phyloP scores from a whole-genome alignment of 2,888 invertebrate genomes.

The Harpalus rubripes region DNA sequence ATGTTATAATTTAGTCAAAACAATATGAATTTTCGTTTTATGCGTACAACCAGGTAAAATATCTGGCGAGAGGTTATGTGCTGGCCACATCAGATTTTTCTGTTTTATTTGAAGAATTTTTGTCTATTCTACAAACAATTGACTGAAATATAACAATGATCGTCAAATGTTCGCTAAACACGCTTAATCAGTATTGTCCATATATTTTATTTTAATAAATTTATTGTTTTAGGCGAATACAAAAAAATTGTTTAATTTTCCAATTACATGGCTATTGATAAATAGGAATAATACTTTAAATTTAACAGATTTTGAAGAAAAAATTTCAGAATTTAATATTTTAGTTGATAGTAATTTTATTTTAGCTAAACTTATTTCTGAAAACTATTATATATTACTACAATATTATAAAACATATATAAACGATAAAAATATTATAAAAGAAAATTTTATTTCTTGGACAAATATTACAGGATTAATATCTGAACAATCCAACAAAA shows the following conservation, averaged over 20 bases:
- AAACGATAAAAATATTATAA: conserved; percentile 68
- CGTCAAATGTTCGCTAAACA: too few species aligned
- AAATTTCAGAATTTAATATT: conserved; percentile 71
- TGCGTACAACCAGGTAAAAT: too few species aligned
- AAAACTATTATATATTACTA: conserved; percentile 72
- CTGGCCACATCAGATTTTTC: too few species aligned
- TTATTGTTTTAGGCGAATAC: conserved; percentile 76
- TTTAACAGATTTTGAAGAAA: conserved; percentile 58
- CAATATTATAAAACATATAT: conserved; percentile 73
- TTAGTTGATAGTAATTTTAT: conserved; percentile 80
- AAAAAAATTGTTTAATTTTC: conserved; percentile 78
- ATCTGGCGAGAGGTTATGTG: too few species aligned
- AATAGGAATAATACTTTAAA: conserved; percentile 69
- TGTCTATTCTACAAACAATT: too few species aligned
- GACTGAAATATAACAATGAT: too few species aligned
- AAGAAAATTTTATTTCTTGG: conserved; percentile 71
- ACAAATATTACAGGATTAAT: conserved; percentile 50
- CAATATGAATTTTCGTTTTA: too few species aligned
- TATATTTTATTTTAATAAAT: background rate
- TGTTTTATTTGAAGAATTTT: too few species aligned
- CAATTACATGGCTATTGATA: conserved; percentile 79
- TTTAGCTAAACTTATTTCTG: conserved; percentile 73
- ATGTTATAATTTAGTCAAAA: too few species aligned
- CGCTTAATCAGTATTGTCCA: too few species aligned
- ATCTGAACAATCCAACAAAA: conserved; percentile 19